Evolutionary conservation across 2,797 vertebrate species (phyloP).

Genomic region (Gymnothorax javanicus): DNA sequence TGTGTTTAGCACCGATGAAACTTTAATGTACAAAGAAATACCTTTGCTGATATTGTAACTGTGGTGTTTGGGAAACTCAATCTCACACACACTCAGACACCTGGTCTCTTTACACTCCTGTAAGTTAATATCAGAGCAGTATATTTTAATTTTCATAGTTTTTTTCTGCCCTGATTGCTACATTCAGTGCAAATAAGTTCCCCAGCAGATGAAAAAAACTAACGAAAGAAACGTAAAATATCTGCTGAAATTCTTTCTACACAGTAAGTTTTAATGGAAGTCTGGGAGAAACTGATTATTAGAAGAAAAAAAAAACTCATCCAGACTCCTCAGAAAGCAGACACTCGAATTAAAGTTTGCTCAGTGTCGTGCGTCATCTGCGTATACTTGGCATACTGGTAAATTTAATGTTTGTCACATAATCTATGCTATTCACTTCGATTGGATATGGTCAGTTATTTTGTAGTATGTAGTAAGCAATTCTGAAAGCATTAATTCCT

Average conservation of each 20-base stretch:
- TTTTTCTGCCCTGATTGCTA: background rate
- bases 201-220: background rate
- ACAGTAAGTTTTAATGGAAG: background rate
- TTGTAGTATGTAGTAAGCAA: no score
- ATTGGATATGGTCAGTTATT: no score
- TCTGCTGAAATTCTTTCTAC: background rate
- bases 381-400: no score
- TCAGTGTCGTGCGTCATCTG: no score
- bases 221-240: no score
- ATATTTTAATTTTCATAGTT: slow-evolving; percentile 1
- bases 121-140: background rate
- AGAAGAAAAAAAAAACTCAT: background rate
- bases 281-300: background rate
- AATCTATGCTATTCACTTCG: no score
- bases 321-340: background rate
- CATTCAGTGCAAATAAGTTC: background rate
- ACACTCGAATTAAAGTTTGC: background rate
- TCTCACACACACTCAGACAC: no score
- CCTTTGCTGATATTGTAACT: background rate
- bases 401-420: no score
- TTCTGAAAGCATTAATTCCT: no score
- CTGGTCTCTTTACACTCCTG: background rate
- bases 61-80: background rate
- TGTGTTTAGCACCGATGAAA: background rate
- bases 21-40: background rate